A percentile compares a stretch with the other conserved stretches of the same genome.
Evolutionary conservation across 2,797 vertebrate species (phyloP).

Genomic region (Leptatherina wallacei): DNA sequence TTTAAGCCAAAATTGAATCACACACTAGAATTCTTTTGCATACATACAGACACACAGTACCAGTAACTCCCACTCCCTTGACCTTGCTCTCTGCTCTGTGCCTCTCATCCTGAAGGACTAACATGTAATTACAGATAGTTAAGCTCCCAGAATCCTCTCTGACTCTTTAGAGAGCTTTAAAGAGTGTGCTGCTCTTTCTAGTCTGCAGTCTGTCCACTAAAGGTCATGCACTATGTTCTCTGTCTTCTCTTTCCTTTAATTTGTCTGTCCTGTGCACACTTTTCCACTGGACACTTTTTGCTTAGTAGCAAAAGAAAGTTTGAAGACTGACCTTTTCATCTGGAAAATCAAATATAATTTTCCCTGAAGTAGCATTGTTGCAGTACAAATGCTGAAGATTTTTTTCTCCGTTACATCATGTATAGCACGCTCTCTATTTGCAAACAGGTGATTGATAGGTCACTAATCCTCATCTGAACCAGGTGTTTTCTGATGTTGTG

Average conservation of each 20-base stretch:
- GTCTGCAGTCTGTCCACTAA: constrained; percentile 47
- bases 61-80: constrained; percentile 18
- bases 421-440: not conserved
- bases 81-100: constrained; percentile 38
- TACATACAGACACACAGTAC: constrained; percentile 25
- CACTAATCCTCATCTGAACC: constrained; percentile 13
- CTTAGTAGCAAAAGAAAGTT: constrained; percentile 1
- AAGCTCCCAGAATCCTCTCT: constrained; percentile 60
- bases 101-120: constrained; percentile 59
- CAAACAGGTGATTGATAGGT: constrained; percentile 18
- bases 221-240: constrained; percentile 49
- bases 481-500: constrained; percentile 33
- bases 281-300: constrained; percentile 9
- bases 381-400: not conserved
- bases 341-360: not conserved
- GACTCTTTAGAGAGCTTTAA: constrained; percentile 49
- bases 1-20: constrained; percentile 14
- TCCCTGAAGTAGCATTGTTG: not conserved
- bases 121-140: constrained; percentile 70
- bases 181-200: constrained; percentile 51
- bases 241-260: constrained; percentile 7
- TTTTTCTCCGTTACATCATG: not conserved
- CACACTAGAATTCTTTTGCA: constrained; percentile 15
- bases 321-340: constrained; percentile 18
- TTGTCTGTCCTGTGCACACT: constrained; percentile 7